Conservation (phyloP, 2,888 invertebrate genomes). For the Liodrosophila aerea region DNA sequence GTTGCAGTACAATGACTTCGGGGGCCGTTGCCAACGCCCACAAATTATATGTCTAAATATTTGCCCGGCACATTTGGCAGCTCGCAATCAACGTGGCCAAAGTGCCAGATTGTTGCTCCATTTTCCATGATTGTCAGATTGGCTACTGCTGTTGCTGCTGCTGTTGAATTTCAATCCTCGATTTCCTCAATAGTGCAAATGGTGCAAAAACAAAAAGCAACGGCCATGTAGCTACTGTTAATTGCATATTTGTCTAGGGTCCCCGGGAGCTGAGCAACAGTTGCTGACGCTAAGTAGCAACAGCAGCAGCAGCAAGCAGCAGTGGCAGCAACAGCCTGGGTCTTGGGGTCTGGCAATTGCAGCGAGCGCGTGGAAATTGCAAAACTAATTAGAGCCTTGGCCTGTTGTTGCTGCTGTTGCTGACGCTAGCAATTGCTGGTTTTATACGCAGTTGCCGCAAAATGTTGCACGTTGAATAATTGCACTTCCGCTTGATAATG, state of each 20-base stretch:
- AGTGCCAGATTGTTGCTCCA: conserved; percentile 53
- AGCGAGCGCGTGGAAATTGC: conserved; percentile 74
- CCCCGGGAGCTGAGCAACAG: conserved; percentile 56
- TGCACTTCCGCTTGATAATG: conserved; percentile 77
- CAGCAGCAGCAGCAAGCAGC: conserved; percentile 44
- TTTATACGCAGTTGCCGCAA: conserved; percentile 72
- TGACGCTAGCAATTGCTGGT: conserved; percentile 72
- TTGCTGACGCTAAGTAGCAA: conserved; percentile 70
- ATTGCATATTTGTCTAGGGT: conserved; percentile 76
- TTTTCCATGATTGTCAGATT: conserved; percentile 51
- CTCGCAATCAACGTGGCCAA: conserved; percentile 59
- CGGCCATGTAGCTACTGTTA: conserved; percentile 55
- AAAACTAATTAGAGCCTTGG: conserved; percentile 78
- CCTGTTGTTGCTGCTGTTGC: conserved; percentile 47
- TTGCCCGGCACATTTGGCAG: conserved; percentile 68
- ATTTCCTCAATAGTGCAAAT: conserved; percentile 46
- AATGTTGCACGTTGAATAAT: conserved; percentile 78
- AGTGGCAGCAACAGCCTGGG: conserved; percentile 62
- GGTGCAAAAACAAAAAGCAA: conserved; percentile 31
- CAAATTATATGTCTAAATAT: conserved; percentile 73
- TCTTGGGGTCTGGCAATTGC: conserved; percentile 34
- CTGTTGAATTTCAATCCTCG: conserved; percentile 37
- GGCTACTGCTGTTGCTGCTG: conserved; percentile 21
- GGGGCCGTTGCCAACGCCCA: conserved; percentile 55
- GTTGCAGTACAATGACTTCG: conserved; percentile 48